Conservation (phyloP, 2,888 invertebrate genomes). For the Agelastica alni region DNA sequence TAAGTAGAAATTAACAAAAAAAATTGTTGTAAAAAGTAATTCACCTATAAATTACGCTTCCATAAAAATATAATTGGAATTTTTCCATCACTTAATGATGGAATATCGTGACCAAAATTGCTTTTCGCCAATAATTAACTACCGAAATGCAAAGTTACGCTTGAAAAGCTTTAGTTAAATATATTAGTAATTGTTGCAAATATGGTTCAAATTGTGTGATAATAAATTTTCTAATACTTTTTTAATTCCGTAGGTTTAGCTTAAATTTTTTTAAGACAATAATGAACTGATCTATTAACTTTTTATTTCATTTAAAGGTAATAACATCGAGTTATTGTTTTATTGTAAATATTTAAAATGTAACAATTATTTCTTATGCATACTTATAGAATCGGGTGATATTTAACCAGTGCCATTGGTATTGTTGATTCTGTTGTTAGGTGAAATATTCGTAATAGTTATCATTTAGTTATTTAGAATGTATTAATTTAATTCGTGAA, state of each 20-base stretch:
- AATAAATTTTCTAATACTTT: slow-evolving; percentile 25
- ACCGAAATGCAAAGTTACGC: not conserved
- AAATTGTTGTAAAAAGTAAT: too few relatives aligned
- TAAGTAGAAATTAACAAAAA: too few relatives aligned
- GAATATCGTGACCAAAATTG: too few relatives aligned
- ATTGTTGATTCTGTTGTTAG: slow-evolving; percentile 59
- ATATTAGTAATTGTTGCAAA: slow-evolving; percentile 23
- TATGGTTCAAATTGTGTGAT: slow-evolving; percentile 43
- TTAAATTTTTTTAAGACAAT: slow-evolving; percentile 19
- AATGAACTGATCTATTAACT: slow-evolving; percentile 41
- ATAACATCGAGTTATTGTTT: slow-evolving; percentile 38
- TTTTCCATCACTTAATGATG: too few relatives aligned
- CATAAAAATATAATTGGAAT: too few relatives aligned
- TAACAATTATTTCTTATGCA: slow-evolving; percentile 56
- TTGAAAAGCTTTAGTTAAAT: not conserved
- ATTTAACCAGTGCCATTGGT: slow-evolving; percentile 60
- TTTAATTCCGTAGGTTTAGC: slow-evolving; percentile 14
- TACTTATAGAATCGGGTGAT: slow-evolving; percentile 60
- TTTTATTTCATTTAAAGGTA: slow-evolving; percentile 33
- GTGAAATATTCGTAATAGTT: slow-evolving; percentile 55
- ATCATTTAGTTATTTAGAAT: slow-evolving; percentile 52
- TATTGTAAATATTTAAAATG: slow-evolving; percentile 47
- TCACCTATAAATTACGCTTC: too few relatives aligned
- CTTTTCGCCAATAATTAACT: too few relatives aligned
- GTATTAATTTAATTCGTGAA: slow-evolving; percentile 55